phyloP scores from a whole-genome alignment of 2,888 invertebrate genomes.

The Drosophila vallismaia region DNA sequence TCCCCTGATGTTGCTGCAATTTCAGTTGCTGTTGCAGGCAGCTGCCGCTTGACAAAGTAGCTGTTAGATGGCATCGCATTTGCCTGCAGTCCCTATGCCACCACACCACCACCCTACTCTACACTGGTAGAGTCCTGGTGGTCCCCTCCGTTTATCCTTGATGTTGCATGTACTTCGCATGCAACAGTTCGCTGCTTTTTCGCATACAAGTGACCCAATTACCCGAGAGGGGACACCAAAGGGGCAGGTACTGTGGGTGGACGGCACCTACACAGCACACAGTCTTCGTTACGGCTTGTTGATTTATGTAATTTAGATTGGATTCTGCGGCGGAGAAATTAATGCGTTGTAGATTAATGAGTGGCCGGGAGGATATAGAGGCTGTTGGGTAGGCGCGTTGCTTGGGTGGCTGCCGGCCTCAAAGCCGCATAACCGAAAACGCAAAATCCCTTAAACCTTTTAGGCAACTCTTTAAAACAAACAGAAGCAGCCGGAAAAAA shows the following conservation, averaged over 20 bases:
- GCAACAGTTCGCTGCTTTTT: slow-evolving; percentile 79
- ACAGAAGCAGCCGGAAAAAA: slow-evolving; percentile 4
- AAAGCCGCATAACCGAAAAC: slow-evolving; percentile 54
- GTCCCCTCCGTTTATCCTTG: slow-evolving; percentile 11
- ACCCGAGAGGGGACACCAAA: slow-evolving; percentile 23
- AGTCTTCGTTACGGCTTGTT: slow-evolving; percentile 76
- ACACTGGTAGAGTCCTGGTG: neutral
- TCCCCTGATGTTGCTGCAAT: slow-evolving; percentile 41
- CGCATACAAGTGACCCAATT: slow-evolving; percentile 79
- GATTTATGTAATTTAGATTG: slow-evolving; percentile 78
- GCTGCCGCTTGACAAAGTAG: slow-evolving; percentile 77
- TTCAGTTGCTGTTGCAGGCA: slow-evolving; percentile 45
- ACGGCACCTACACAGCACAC: slow-evolving; percentile 27
- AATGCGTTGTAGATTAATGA: slow-evolving; percentile 75
- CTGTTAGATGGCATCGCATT: slow-evolving; percentile 77
- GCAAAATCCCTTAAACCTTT: slow-evolving; percentile 71
- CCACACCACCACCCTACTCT: neutral
- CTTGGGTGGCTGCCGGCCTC: slow-evolving; percentile 22
- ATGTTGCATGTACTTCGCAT: slow-evolving; percentile 59
- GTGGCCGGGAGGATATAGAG: slow-evolving; percentile 63
- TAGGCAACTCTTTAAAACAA: slow-evolving; percentile 47
- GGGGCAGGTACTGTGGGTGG: slow-evolving; percentile 5
- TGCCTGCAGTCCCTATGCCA: slow-evolving; percentile 36
- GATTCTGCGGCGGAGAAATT: slow-evolving; percentile 79
- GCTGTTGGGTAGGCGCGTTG: slow-evolving; percentile 15